Conservation (phyloP, 1,140 invertebrate genomes). For the Potamilus streckersoni region DNA sequence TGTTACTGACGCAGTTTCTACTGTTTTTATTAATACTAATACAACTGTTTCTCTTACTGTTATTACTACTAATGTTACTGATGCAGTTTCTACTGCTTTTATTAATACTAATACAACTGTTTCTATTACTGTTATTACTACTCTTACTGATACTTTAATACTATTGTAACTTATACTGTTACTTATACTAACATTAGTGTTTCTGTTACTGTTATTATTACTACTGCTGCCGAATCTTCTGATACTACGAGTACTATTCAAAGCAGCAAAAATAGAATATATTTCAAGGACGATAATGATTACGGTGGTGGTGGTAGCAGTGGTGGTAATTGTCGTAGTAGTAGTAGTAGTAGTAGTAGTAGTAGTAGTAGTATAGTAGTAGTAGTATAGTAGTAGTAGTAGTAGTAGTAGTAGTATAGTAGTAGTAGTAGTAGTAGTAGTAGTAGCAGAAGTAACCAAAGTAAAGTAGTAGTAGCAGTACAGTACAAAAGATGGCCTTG, state of each 20-base stretch:
- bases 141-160: slow-evolving; percentile 2
- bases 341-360: too few species aligned
- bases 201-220: background rate
- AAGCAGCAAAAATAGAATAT: background rate
- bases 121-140: background rate
- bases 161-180: background rate
- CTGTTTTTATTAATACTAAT: background rate
- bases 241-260: background rate
- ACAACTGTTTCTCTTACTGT: background rate
- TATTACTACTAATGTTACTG: slow-evolving; percentile 6
- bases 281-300: too few species aligned
- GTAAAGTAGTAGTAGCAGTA: too few species aligned
- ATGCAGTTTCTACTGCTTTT: background rate
- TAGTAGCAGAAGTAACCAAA: too few species aligned
- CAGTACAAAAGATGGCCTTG: too few species aligned
- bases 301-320: too few species aligned
- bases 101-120: background rate
- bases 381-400: too few species aligned
- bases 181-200: background rate
- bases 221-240: background rate
- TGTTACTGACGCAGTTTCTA: background rate
- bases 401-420: too few species aligned
- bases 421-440: too few species aligned
- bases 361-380: too few species aligned
- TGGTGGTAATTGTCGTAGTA: too few species aligned